phyloP scores from a whole-genome alignment of 2,113 vertebrate species.

The Gymnobelideus leadbeateri region DNA sequence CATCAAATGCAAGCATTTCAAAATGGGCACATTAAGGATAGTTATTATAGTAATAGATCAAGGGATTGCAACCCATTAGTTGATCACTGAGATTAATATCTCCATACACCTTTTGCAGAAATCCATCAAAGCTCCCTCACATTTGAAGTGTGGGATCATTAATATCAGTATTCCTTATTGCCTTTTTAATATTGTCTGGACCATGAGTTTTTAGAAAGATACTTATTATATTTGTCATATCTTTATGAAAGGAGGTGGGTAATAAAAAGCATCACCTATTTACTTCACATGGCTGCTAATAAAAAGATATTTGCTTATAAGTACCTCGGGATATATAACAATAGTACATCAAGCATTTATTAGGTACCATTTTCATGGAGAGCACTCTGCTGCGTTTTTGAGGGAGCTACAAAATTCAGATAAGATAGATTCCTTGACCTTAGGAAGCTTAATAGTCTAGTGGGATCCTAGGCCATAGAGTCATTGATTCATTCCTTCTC shows the following conservation, averaged over 20 bases:
- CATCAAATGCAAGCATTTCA: constrained; percentile 39
- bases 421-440: too few relatives aligned
- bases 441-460: too few relatives aligned
- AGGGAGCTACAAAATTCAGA: too few relatives aligned
- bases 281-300: neutral
- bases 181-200: constrained; percentile 23
- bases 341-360: neutral
- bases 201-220: neutral
- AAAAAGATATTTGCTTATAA: neutral
- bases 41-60: constrained; percentile 13
- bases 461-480: too few relatives aligned
- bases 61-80: neutral
- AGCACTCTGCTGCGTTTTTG: too few relatives aligned
- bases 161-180: neutral
- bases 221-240: neutral
- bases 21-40: neutral
- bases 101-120: constrained; percentile 3
- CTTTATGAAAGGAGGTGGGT: neutral
- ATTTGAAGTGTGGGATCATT: neutral
- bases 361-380: neutral
- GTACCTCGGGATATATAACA: neutral
- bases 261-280: neutral
- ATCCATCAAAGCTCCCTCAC: constrained; percentile 15
- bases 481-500: neutral
- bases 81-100: constrained; percentile 11